Evolutionary conservation across 2,888 invertebrate genomes (phyloP), one percentile per base, ranked within the genome.

Genomic region (Bembecia ichneumoniformis): DNA sequence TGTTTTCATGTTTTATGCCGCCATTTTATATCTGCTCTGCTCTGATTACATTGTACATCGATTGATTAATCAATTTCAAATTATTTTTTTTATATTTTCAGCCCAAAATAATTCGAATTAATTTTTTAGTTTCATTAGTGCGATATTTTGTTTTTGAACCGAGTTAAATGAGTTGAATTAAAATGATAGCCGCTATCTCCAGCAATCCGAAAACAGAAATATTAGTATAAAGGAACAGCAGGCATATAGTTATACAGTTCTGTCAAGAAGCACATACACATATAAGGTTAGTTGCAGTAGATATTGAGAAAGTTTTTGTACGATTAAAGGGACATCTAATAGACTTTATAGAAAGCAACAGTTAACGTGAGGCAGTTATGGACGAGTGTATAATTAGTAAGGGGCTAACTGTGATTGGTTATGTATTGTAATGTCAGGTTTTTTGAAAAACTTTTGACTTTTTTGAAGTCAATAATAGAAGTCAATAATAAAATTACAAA

Each of bases 201-300:
- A 75, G 68, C 61, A 61, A 62, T 69, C 74, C 68, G 72, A 70
- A 79, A 71, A 66, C 46, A 65, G 64, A 74, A 70, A 69, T 60
- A 68, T 80, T 79, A 82, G 74, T 81, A 44, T 4, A 13, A 71
- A 70, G 73, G 74, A 71, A 51, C 64, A 75, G 77, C 77, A 77
- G 67, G 73, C 65, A 60, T 11, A 13, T 13, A 40, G 14, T 28
- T 28, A 28, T 40, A 58, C 60, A 64, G 57, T 66, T 59, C 63
- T 28, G 28, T 28, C 9, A 28, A 28, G 56, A 60, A 55, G 49
- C 43, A 55, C 63, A 64, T 65, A 64, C 56, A 65, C 51, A 62
- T 60, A 66, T 58, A 69, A 54, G 58, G 58, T 57, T 52, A 55
- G 58, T 56, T 40, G 66, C 66, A 64, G 49, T 55, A 65, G 59